These are phyloP conservation scores for Oriolus oriolus DNA, from an alignment of 2,113 vertebrate genomes.

Conservation along the genomic window DNA sequence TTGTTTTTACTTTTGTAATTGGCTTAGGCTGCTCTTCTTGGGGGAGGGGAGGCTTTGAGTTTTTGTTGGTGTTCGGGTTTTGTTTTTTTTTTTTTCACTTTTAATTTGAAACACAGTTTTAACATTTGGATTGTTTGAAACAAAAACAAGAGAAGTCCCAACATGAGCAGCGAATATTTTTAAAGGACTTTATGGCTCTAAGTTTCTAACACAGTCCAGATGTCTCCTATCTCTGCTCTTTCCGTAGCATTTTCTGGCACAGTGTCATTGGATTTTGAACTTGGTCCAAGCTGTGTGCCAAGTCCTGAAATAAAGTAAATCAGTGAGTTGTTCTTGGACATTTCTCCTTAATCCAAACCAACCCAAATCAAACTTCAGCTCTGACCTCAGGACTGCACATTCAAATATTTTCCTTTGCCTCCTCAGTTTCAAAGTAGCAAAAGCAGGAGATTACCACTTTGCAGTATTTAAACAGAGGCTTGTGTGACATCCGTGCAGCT, in stretches of 20 bases:
- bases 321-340: constrained; percentile 77
- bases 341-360: constrained; percentile 69
- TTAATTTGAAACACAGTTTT: constrained; percentile 43
- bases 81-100: neutral
- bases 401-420: constrained; percentile 64
- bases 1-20: neutral
- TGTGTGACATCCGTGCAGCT: neutral
- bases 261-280: constrained; percentile 68
- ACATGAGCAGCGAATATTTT: constrained; percentile 60
- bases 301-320: constrained; percentile 80
- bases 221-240: constrained; percentile 68
- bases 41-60: neutral
- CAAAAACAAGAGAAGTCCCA: constrained; percentile 54
- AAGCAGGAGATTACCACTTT: constrained; percentile 56
- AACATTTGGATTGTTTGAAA: constrained; percentile 46
- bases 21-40: neutral
- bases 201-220: constrained; percentile 75
- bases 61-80: neutral
- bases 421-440: constrained; percentile 53
- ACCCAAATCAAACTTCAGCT: constrained; percentile 69
- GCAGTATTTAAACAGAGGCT: constrained; percentile 16
- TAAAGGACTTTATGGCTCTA: constrained; percentile 68
- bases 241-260: constrained; percentile 69
- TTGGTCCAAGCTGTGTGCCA: constrained; percentile 65
- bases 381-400: constrained; percentile 73